phyloP scores from a whole-genome alignment of 2,888 invertebrate genomes.

The Himalopsyche kuldschensis region DNA sequence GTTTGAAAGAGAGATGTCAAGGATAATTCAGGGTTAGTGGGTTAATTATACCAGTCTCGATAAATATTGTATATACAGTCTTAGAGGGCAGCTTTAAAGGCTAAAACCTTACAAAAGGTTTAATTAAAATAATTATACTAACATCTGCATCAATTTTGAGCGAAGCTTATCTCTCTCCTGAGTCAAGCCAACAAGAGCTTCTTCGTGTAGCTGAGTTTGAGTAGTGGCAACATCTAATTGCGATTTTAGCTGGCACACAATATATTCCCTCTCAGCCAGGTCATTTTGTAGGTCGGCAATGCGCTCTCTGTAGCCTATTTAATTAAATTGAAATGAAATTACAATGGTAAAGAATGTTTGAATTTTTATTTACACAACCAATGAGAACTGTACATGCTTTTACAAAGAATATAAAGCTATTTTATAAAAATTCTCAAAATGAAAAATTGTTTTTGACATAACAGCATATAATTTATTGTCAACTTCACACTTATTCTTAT shows the following conservation, averaged over 20 bases:
- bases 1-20: too few species aligned
- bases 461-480: too few species aligned
- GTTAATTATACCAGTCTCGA: too few species aligned
- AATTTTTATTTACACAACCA: neutral
- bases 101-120: too few species aligned
- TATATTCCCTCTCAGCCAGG: slow-evolving; percentile 16
- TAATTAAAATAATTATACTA: neutral
- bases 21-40: too few species aligned
- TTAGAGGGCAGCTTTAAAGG: too few species aligned
- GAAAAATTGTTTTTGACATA: too few species aligned
- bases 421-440: neutral
- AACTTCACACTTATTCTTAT: too few species aligned
- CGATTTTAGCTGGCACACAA: neutral
- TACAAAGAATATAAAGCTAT: neutral
- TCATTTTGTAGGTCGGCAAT: slow-evolving; percentile 23
- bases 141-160: slow-evolving; percentile 4
- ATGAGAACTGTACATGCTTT: neutral
- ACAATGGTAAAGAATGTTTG: neutral
- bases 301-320: slow-evolving; percentile 15
- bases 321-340: neutral
- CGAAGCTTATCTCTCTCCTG: slow-evolving; percentile 20
- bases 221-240: slow-evolving; percentile 20
- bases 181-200: slow-evolving; percentile 11
- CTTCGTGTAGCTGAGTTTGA: slow-evolving; percentile 25
- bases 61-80: too few species aligned